Evolutionary conservation across 2,113 vertebrate genomes (phyloP).

Genomic region (Turnix velox): DNA sequence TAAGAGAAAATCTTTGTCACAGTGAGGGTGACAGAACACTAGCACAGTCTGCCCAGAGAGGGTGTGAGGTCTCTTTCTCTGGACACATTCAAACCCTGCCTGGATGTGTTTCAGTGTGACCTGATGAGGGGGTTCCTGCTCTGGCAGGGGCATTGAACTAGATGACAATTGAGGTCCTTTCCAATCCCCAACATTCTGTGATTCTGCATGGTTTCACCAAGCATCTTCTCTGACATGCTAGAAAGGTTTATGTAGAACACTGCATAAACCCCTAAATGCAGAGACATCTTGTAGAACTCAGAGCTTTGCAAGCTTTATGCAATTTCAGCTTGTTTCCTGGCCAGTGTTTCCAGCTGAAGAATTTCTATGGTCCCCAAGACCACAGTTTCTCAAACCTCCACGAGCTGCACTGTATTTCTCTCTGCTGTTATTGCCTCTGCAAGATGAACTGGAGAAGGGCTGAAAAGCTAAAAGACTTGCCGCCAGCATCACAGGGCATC

Average conservation of each 20-base stretch:
- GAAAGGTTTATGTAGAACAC: background rate
- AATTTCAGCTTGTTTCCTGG: background rate
- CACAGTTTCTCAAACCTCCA: background rate
- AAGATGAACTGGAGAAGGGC: background rate
- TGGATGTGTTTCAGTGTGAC: too few relatives aligned
- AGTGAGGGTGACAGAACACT: too few relatives aligned
- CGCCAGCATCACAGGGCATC: fast-evolving
- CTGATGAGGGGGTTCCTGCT: too few relatives aligned
- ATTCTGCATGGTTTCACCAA: too few relatives aligned
- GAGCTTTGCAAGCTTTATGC: background rate
- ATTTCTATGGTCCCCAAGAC: background rate
- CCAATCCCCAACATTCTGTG: too few relatives aligned
- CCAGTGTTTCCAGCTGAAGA: background rate
- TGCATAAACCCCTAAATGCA: background rate
- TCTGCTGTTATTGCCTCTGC: background rate
- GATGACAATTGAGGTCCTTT: too few relatives aligned
- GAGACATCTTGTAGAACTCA: background rate
- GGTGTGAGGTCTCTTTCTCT: too few relatives aligned
- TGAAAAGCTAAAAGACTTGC: background rate
- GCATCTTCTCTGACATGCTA: background rate
- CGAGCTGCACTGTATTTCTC: fast-evolving
- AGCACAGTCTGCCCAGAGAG: too few relatives aligned
- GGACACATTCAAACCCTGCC: too few relatives aligned
- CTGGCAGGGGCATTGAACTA: too few relatives aligned
- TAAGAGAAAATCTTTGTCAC: too few relatives aligned